Evolutionary conservation across 2,888 invertebrate genomes (phyloP).

Genomic region (Eretmocerus hayati): DNA sequence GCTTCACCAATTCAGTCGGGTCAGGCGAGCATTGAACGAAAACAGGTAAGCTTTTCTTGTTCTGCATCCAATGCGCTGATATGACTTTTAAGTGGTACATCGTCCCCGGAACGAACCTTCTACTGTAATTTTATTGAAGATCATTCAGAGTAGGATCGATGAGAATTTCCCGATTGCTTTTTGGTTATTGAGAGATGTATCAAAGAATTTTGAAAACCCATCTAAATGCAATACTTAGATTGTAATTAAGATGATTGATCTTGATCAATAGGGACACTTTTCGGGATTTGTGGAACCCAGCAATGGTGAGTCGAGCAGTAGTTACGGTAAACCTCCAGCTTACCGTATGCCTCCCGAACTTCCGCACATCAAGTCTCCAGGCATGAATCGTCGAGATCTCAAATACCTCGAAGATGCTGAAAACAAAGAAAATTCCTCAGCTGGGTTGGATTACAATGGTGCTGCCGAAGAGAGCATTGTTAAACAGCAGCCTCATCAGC

Average conservation of each 20-base stretch:
- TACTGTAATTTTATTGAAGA: too few relatives aligned
- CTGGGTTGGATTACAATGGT: constrained; percentile 37
- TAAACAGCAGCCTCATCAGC: constrained; percentile 23
- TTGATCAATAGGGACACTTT: constrained; percentile 9
- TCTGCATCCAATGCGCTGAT: too few relatives aligned
- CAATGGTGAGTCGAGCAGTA: not conserved
- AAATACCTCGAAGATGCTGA: constrained; percentile 41
- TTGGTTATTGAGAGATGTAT: too few relatives aligned
- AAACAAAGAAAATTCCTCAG: constrained; percentile 40
- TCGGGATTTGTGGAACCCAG: constrained; percentile 15
- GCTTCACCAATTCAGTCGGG: constrained; percentile 13
- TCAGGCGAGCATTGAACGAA: constrained; percentile 26
- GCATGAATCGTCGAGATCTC: constrained; percentile 41
- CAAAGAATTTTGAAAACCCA: too few relatives aligned
- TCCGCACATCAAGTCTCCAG: constrained; percentile 42
- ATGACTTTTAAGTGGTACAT: too few relatives aligned
- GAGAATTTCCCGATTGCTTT: too few relatives aligned
- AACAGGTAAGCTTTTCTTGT: too few relatives aligned
- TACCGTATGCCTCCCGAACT: constrained; percentile 41
- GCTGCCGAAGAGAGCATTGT: constrained; percentile 31
- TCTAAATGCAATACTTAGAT: too few relatives aligned
- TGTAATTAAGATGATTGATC: too few relatives aligned
- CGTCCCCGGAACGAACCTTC: too few relatives aligned
- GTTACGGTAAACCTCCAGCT: constrained; percentile 27
- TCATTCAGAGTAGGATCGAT: too few relatives aligned